Percentiles rank a stretch among this genome's conserved stretches.
Evolutionary conservation across 2,888 invertebrate species (phyloP).

Genomic region (Microctonus hyperodae): DNA sequence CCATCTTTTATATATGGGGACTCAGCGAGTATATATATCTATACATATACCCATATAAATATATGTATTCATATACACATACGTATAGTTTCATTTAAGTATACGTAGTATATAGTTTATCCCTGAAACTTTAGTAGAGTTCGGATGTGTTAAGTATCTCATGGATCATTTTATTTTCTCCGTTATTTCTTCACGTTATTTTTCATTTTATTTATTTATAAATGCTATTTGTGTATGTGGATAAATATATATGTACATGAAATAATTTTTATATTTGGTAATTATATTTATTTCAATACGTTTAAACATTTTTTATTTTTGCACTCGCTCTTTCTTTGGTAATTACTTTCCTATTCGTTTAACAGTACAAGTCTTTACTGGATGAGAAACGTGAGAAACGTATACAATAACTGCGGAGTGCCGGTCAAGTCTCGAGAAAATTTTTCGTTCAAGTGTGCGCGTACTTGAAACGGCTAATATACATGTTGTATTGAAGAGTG

Average conservation of each 20-base stretch:
- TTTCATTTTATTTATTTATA: neutral
- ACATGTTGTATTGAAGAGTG: no score
- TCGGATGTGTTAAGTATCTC: neutral
- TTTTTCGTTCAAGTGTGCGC: slow-evolving; percentile 21
- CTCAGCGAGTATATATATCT: neutral
- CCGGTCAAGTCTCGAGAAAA: slow-evolving; percentile 24
- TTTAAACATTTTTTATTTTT: neutral
- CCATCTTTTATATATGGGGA: slow-evolving; percentile 14
- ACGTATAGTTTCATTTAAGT: no score
- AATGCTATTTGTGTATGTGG: neutral
- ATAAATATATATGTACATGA: no score
- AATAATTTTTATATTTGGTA: neutral
- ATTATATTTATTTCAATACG: neutral
- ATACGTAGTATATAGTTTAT: no score
- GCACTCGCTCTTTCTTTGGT: neutral
- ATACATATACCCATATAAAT: neutral
- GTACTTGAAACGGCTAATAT: slow-evolving; percentile 14
- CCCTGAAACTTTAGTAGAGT: neutral
- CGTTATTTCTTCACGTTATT: neutral
- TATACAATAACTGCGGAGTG: slow-evolving; percentile 30
- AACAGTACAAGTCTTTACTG: slow-evolving; percentile 8
- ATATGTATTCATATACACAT: neutral
- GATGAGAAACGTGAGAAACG: slow-evolving; percentile 37
- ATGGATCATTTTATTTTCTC: neutral
- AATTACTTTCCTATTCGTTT: neutral